phyloP scores from a whole-genome alignment of 2,888 invertebrate genomes.

The Dolomedes plantarius region DNA sequence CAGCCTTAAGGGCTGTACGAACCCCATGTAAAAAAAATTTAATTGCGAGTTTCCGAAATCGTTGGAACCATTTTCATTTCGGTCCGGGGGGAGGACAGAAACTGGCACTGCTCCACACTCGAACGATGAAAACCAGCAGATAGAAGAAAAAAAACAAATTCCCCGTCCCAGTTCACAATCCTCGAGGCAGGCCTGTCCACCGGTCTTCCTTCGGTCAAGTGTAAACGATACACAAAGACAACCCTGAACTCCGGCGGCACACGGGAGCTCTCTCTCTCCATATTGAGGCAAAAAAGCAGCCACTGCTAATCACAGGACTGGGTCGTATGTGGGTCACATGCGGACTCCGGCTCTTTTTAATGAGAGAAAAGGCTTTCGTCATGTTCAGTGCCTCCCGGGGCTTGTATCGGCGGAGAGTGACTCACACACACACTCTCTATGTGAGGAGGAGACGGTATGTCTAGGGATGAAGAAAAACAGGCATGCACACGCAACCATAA shows the following conservation, averaged over 20 bases:
- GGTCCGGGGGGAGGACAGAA: too few species aligned
- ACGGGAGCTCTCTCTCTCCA: neutral
- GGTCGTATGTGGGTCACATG: conserved; percentile 4
- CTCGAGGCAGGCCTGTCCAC: too few species aligned
- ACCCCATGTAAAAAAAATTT: too few species aligned
- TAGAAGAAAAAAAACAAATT: neutral
- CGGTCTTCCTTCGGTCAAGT: neutral
- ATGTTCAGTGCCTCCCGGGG: conserved; percentile 7
- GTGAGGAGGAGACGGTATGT: neutral
- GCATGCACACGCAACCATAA: too few species aligned
- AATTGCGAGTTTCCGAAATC: too few species aligned
- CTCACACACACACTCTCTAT: neutral
- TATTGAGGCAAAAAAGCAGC: conserved; percentile 7
- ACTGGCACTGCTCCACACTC: too few species aligned
- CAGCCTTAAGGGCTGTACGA: too few species aligned
- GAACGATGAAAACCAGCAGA: too few species aligned
- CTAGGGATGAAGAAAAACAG: neutral
- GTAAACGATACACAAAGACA: neutral
- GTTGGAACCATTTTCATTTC: too few species aligned
- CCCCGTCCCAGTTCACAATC: neutral
- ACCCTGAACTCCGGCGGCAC: neutral
- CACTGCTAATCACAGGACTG: neutral
- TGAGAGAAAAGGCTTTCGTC: conserved; percentile 5
- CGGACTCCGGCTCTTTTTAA: neutral
- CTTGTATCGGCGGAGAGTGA: neutral